Conservation (phyloP, 1,140 invertebrate genomes). For the Andrena cerasifolii region DNA sequence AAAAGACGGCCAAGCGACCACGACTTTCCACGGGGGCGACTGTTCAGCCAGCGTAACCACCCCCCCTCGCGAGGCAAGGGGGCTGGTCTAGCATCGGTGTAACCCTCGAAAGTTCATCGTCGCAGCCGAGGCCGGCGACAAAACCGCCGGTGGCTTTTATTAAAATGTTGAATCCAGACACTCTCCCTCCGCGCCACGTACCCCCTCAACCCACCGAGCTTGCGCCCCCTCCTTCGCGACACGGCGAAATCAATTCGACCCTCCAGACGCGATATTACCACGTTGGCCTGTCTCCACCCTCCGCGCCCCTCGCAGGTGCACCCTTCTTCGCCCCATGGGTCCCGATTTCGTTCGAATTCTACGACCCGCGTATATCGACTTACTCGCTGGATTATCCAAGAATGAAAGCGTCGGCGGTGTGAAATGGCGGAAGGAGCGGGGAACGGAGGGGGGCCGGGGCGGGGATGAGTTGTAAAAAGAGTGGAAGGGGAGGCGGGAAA, state of each 20-base stretch:
- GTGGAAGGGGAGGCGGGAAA: conserved; percentile 37
- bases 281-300: conserved; percentile 1
- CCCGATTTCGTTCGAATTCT: conserved; percentile 55
- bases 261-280: conserved; percentile 55
- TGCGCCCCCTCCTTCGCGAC: background rate
- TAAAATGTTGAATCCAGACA: conserved; percentile 72
- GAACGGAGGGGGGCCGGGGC: background rate
- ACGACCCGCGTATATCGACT: conserved; percentile 53
- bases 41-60: conserved; percentile 14
- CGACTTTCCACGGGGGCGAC: background rate
- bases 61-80: too few relatives aligned
- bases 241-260: conserved; percentile 70
- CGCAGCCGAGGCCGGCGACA: conserved; percentile 59
- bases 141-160: conserved; percentile 74
- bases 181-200: background rate
- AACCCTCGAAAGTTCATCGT: conserved; percentile 51
- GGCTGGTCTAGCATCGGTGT: conserved; percentile 9
- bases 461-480: conserved; percentile 32
- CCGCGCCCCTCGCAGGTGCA: background rate
- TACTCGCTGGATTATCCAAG: conserved; percentile 53
- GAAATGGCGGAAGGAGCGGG: background rate
- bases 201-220: too few relatives aligned
- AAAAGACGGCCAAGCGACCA: background rate
- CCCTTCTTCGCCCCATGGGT: conserved; percentile 22
- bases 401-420: conserved; percentile 15